Conservation (phyloP, 2,888 invertebrate genomes). For the Rhagium mordax region DNA sequence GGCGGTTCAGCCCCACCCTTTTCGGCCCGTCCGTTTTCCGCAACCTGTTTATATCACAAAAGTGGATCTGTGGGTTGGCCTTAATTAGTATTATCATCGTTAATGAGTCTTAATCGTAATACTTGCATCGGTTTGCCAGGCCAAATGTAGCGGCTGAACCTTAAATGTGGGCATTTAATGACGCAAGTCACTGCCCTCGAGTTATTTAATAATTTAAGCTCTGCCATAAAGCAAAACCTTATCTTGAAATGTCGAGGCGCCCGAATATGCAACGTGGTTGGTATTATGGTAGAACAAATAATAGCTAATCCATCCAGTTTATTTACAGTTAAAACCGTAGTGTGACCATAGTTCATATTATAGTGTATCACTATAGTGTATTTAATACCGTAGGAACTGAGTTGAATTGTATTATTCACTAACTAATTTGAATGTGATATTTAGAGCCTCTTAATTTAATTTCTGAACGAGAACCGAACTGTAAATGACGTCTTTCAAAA, state of each 20-base stretch:
- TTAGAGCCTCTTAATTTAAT: too few relatives aligned
- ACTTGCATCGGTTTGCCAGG: not conserved
- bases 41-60: not conserved
- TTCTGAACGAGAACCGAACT: too few relatives aligned
- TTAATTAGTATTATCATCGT: not conserved
- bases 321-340: too few relatives aligned
- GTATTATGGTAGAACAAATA: not conserved
- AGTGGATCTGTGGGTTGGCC: not conserved
- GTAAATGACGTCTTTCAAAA: too few relatives aligned
- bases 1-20: not conserved
- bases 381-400: too few relatives aligned
- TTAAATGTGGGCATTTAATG: slow-evolving; percentile 4
- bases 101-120: not conserved
- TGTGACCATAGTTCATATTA: too few relatives aligned
- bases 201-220: not conserved
- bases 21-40: not conserved
- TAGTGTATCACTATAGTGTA: too few relatives aligned
- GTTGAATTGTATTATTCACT: too few relatives aligned
- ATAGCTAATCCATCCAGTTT: not conserved
- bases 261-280: not conserved
- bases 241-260: not conserved
- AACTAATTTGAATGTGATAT: too few relatives aligned
- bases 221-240: not conserved
- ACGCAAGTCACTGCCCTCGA: slow-evolving; percentile 3
- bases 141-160: not conserved